Percentiles rank a stretch among this genome's conserved stretches.
phyloP scores from a whole-genome alignment of 2,888 invertebrate genomes.

The Spodoptera picta region DNA sequence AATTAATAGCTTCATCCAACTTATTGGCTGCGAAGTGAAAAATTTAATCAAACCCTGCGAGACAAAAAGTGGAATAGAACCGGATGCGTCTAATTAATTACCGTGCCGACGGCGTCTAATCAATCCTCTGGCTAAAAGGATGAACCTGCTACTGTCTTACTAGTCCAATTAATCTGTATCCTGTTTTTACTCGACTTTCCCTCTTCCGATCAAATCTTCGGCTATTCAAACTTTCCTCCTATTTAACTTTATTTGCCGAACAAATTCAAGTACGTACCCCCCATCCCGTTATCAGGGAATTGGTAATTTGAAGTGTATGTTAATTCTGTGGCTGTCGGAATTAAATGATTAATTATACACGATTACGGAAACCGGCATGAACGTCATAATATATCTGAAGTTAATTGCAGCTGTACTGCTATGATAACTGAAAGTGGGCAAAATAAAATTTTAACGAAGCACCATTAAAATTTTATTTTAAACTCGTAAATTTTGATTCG shows the following conservation, averaged over 20 bases:
- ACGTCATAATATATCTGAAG: constrained; percentile 39
- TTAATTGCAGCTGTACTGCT: constrained; percentile 44
- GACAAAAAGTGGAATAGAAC: constrained; percentile 69
- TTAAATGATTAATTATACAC: constrained; percentile 44
- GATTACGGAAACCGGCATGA: constrained; percentile 28
- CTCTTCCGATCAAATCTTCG: constrained; percentile 38
- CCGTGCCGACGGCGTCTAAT: constrained; percentile 65
- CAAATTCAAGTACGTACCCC: constrained; percentile 24
- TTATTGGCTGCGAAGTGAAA: constrained; percentile 52
- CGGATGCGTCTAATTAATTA: constrained; percentile 75
- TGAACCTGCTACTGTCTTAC: constrained; percentile 60
- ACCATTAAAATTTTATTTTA: constrained; percentile 5
- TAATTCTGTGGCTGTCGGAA: constrained; percentile 37
- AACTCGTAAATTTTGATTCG: too few relatives aligned
- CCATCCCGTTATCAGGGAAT: constrained; percentile 21
- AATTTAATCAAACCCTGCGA: constrained; percentile 66
- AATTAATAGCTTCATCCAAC: constrained; percentile 46
- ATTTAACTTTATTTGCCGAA: constrained; percentile 42
- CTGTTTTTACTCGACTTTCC: constrained; percentile 57
- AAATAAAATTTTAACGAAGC: constrained; percentile 2
- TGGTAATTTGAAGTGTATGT: constrained; percentile 38
- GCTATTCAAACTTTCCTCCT: constrained; percentile 37
- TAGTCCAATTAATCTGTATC: constrained; percentile 59
- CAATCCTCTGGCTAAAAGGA: constrained; percentile 67
- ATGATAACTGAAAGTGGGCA: constrained; percentile 25